Percentiles rank a stretch among this genome's conserved stretches.
These are phyloP conservation scores for Percina caprodes DNA, from an alignment of 2,113 vertebrate genomes.

Conservation along the genomic window DNA sequence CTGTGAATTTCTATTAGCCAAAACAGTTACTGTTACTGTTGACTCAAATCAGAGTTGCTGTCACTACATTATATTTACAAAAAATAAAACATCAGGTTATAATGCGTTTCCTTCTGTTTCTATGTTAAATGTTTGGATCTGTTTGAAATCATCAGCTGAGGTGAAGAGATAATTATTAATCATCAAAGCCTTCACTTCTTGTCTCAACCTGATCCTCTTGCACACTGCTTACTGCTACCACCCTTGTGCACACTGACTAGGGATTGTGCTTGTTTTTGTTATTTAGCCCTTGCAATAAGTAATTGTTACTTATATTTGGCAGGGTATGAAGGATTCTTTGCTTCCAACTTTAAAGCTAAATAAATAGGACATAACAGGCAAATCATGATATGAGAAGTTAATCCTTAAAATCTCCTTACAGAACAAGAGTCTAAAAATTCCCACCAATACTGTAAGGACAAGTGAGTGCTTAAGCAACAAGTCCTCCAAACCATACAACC, in stretches of 20 bases:
- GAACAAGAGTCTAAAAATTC: neutral
- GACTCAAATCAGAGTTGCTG: neutral
- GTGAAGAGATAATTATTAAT: conserved; percentile 12
- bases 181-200: neutral
- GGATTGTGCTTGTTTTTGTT: neutral
- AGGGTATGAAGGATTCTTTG: neutral
- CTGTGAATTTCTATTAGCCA: too few species aligned
- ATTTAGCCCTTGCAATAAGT: conserved; percentile 1
- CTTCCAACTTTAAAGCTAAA: neutral
- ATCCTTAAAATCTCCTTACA: neutral
- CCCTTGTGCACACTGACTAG: neutral
- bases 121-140: too few species aligned
- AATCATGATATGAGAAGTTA: neutral
- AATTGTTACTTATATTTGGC: neutral
- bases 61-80: neutral
- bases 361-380: too few species aligned
- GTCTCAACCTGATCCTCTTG: neutral
- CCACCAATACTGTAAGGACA: neutral
- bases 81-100: neutral
- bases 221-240: neutral
- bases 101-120: neutral
- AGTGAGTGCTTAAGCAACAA: too few species aligned
- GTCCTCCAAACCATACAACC: too few species aligned
- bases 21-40: neutral
- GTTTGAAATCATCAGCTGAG: too few species aligned